Base-by-base conservation (phyloP, 2,797 vertebrate genomes). In the Linurgus olivaceus region DNA sequence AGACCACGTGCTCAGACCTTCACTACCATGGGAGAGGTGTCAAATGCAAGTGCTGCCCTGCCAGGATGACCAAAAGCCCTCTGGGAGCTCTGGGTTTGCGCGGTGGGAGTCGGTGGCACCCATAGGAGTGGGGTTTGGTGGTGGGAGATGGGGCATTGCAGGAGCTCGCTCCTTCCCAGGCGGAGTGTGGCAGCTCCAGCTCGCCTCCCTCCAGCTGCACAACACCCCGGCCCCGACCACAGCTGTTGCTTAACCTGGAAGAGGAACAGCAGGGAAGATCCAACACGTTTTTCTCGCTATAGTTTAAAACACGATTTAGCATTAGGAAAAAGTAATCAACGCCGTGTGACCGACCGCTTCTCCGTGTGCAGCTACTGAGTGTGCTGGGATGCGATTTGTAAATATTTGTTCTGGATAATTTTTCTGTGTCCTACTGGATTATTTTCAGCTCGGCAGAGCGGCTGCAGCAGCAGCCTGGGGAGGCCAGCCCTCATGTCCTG, bases 181-280 rank as follows among this genome's bases (percentile, higher is more conserved):
- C 55, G 25, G 24, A 4, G 7, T 38, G 28, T 0, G 0, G 40
- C 0, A 2, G 29, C 3, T 33, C 68, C 0, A 0, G 13, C 68
- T 83, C 21, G 3, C 9, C 33, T 71, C 47, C 47, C 20, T 67
- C 45, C 48, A 20, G 1, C 76, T 61, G 65, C 65, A 10, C 55
- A 44, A 16, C 0, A 0, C 16, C 35, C 21, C 1, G 0, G 55
- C 10, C 5, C 29, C 11, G 66, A 51, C 55, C 63, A 5, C 71
- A 77, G 54, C 54, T 28, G 4, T n/a, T 77, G 52, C 88, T 80
- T 55, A 77, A 86, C 73, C 80, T 84, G 86, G 86, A 58, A 78
- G 54, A 71, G 45, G 52, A 94, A n/a, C 82, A 90, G 58, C 76
- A 31, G 38, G 88, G 77, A 44, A 47, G 58, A 50, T 51, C 54